A percentile compares a stretch with the other conserved stretches of the same genome.
phyloP scores from a whole-genome alignment of 2,888 invertebrate species.

The Drosophila bunnanda region DNA sequence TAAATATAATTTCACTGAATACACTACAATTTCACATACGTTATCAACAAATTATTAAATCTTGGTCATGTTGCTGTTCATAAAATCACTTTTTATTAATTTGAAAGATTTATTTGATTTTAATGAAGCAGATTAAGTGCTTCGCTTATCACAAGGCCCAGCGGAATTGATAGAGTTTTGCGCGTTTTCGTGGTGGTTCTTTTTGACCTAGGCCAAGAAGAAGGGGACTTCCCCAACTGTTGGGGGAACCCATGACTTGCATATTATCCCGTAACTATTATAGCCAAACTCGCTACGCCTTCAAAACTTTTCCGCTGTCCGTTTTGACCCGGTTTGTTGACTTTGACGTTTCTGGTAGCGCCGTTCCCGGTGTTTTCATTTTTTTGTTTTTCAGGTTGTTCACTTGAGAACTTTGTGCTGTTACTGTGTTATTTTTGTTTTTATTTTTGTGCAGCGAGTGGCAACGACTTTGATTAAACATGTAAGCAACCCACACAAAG shows the following conservation, averaged over 20 bases:
- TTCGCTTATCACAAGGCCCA: slow-evolving; percentile 9
- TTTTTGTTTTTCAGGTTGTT: slow-evolving; percentile 44
- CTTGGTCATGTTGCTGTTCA: not conserved
- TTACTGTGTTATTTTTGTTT: slow-evolving; percentile 16
- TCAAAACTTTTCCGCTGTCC: slow-evolving; percentile 25
- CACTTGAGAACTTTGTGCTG: slow-evolving; percentile 57
- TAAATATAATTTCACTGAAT: not conserved
- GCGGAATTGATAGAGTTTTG: slow-evolving; percentile 4
- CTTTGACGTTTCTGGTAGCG: slow-evolving; percentile 46
- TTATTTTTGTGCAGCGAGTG: slow-evolving; percentile 43
- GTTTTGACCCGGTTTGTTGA: slow-evolving; percentile 43
- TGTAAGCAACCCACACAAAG: slow-evolving; percentile 44
- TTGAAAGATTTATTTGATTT: not conserved
- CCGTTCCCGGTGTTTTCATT: slow-evolving; percentile 31
- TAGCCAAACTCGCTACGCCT: slow-evolving; percentile 14
- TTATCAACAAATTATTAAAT: not conserved
- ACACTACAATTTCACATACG: no score
- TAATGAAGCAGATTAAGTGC: slow-evolving; percentile 11
- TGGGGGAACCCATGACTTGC: slow-evolving; percentile 9
- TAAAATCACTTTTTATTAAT: not conserved
- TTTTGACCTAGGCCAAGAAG: slow-evolving; percentile 15
- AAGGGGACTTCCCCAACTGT: not conserved
- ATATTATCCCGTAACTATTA: slow-evolving; percentile 1
- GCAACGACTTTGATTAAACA: slow-evolving; percentile 53
- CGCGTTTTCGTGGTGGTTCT: not conserved